Evolutionary conservation across 2,888 invertebrate species (phyloP).

Genomic region (Rhamnusium bicolor): DNA sequence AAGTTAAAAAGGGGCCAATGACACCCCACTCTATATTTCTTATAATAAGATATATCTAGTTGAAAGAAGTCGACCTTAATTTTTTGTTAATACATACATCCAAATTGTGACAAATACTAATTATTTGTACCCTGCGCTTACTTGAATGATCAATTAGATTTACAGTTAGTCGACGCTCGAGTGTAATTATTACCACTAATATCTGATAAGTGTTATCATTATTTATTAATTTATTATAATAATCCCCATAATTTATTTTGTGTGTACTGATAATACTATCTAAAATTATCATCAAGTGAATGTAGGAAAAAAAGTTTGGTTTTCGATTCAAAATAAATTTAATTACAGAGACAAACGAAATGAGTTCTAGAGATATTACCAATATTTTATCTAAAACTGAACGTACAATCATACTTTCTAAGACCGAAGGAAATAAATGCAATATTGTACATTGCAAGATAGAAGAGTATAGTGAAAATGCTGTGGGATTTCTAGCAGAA

Average conservation of each 20-base stretch:
- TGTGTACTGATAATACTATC: neutral
- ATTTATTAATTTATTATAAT: neutral
- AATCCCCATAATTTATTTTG: neutral
- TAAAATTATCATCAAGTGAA: too few relatives aligned
- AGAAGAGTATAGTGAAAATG: constrained; percentile 50
- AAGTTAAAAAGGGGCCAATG: too few relatives aligned
- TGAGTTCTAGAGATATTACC: neutral
- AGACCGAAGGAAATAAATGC: constrained; percentile 33
- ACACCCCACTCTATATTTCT: too few relatives aligned
- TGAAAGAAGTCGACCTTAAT: too few relatives aligned
- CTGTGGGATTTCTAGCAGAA: constrained; percentile 61
- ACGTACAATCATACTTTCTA: constrained; percentile 50
- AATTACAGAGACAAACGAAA: neutral
- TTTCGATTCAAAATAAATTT: neutral
- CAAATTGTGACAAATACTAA: too few relatives aligned
- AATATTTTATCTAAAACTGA: constrained; percentile 49
- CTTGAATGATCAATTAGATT: too few relatives aligned
- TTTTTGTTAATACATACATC: too few relatives aligned
- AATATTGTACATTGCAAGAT: constrained; percentile 49
- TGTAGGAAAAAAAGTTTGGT: too few relatives aligned
- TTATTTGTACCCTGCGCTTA: too few relatives aligned
- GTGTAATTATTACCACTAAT: too few relatives aligned
- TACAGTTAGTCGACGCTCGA: too few relatives aligned
- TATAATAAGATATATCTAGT: too few relatives aligned
- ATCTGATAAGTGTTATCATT: neutral